phyloP scores from a whole-genome alignment of 2,113 vertebrate genomes.

The Rhea pennata region DNA sequence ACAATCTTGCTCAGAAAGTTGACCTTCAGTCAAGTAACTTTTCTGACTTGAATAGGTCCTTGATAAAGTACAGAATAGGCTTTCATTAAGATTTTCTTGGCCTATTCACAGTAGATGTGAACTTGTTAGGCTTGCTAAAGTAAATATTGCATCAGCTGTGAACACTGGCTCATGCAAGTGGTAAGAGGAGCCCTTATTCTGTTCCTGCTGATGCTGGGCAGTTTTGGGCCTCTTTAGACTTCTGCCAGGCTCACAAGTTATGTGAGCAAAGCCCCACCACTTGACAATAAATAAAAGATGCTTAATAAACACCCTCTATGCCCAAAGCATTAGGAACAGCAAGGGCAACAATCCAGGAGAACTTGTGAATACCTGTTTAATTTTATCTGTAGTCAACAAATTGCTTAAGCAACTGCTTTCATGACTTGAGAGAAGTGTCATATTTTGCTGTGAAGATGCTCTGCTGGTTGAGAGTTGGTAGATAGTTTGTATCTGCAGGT shows the following conservation, averaged over 20 bases:
- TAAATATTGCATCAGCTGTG: neutral
- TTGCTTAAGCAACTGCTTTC: rapidly evolving
- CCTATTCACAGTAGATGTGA: neutral
- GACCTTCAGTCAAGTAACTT: neutral
- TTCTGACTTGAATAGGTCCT: neutral
- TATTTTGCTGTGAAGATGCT: neutral
- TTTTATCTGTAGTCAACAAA: neutral
- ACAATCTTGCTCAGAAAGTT: neutral
- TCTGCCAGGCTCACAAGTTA: neutral
- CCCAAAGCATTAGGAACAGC: rapidly evolving
- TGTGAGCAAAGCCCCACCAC: neutral
- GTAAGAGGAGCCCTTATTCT: neutral
- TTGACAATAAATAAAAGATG: neutral
- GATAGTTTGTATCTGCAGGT: neutral
- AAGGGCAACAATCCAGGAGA: neutral
- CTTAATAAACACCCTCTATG: rapidly evolving
- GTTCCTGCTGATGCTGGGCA: neutral
- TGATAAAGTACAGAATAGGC: neutral
- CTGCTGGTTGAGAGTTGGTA: no score
- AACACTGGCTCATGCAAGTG: rapidly evolving
- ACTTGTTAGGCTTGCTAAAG: neutral
- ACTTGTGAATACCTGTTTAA: rapidly evolving
- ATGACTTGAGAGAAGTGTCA: neutral
- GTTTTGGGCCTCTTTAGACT: neutral
- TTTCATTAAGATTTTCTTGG: neutral